Evolutionary conservation across 2,797 vertebrate species (phyloP).

Genomic region (Sebastolobus alascanus): DNA sequence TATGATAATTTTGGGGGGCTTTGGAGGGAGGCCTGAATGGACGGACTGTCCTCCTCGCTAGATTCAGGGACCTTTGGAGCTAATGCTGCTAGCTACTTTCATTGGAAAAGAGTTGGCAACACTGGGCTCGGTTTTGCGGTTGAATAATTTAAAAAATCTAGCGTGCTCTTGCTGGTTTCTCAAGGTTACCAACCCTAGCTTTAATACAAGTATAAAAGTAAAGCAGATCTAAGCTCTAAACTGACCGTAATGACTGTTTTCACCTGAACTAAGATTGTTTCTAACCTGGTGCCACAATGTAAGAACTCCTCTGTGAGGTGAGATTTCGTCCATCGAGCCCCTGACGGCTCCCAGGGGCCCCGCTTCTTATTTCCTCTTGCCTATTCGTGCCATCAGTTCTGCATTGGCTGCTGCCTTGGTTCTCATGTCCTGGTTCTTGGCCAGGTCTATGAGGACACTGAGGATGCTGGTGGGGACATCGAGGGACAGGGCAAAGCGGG

Average conservation of each 20-base stretch:
- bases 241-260: conserved; percentile 26
- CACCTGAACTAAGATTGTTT: conserved; percentile 54
- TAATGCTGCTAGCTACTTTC: neutral
- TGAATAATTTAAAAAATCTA: no score
- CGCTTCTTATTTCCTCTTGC: conserved; percentile 83
- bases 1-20: no score
- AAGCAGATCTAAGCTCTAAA: conserved; percentile 61
- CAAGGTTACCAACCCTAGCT: neutral
- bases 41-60: no score
- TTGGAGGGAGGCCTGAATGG: no score
- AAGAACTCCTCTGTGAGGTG: conserved; percentile 28
- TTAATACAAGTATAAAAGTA: conserved; percentile 53
- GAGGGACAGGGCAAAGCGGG: conserved; percentile 87
- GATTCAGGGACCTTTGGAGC: no score
- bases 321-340: conserved; percentile 19
- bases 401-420: conserved; percentile 89
- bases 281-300: conserved; percentile 46
- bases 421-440: conserved; percentile 89
- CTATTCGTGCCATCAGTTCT: conserved; percentile 88
- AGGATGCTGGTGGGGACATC: conserved; percentile 89
- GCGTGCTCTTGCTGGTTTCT: neutral
- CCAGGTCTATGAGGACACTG: conserved; percentile 88
- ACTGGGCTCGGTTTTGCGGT: no score
- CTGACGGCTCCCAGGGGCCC: neutral
- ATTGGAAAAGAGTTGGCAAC: neutral